Evolutionary conservation across 2,797 vertebrate species (phyloP).

Genomic region (Mormyrus proboscirostris): DNA sequence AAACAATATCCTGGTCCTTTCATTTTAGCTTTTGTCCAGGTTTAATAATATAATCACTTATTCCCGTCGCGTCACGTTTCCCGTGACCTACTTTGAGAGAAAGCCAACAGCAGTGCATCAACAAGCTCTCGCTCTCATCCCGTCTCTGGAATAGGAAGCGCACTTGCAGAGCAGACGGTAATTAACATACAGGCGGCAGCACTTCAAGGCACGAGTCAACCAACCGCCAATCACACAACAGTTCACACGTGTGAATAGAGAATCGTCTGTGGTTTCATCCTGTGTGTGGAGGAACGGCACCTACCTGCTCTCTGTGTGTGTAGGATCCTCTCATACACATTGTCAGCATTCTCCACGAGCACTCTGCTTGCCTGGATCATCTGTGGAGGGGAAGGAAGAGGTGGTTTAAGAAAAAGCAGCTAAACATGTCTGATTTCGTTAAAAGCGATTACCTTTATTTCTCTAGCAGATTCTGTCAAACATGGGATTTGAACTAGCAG

Average conservation of each 20-base stretch:
- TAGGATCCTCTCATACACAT: constrained; percentile 75
- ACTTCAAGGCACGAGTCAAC: neutral
- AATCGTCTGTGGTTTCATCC: neutral
- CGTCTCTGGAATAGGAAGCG: neutral
- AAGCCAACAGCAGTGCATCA: neutral
- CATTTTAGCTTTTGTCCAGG: neutral
- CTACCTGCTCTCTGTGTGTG: constrained; percentile 81
- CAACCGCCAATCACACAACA: neutral
- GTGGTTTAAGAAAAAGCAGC: neutral
- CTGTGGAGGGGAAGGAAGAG: constrained; percentile 49
- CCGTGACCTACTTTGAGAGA: neutral
- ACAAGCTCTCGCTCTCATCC: neutral
- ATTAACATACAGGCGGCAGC: neutral
- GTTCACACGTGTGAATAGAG: neutral
- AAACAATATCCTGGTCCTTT: neutral
- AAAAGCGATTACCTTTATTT: too few relatives aligned
- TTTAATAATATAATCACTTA: neutral
- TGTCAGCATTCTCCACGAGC: constrained; percentile 72
- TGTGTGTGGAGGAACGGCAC: constrained; percentile 22
- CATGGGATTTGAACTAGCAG: neutral
- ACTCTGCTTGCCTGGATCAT: constrained; percentile 82
- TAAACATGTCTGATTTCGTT: too few relatives aligned
- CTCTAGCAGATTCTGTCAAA: neutral
- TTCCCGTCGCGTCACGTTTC: neutral
- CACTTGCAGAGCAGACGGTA: neutral